Base-by-base conservation (phyloP, 2,888 invertebrate species). In the Papilio demoleus region DNA sequence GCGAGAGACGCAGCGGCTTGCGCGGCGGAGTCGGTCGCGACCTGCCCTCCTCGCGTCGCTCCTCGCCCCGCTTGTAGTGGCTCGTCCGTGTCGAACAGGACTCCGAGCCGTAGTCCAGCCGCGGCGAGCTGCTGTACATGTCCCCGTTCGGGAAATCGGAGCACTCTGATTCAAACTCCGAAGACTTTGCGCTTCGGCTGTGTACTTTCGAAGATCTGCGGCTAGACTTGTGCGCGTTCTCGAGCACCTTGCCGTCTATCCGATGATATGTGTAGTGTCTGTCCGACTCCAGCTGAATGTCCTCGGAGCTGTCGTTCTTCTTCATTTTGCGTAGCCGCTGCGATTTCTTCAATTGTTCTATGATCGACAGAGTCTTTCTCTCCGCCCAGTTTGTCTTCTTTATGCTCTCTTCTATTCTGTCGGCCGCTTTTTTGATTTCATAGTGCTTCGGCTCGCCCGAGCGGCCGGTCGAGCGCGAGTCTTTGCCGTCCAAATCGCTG, bases 21-120 rank as follows among this genome's bases (percentile, higher is more conserved):
- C 97, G 96, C 22, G 97, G 97, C 4, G 97, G 97, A 14, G 95
- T 95, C 0, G 97, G 97, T 66, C 96, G 92, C 2, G 94, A 90
- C 71, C 94, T 94, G 9, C 80, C 81, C 63, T 94, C 93, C 8
- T 78, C 80, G 14, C 84, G 82, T 63, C 81, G 78, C 1, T 90
- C 90, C 6, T 90, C 87, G 71, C 90, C 86, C 76, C 91, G 92
- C 66, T 83, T 86, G 73, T 92, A 92, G 75, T 90, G 88, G 64
- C 88, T 84, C 75, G 86, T 77, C 70, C 92, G 80, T 22, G 81
- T 76, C 24, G 93, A 92, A 40, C 90, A 87, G 1, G 93, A 93
- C 76, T 95, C 95, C 0, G 95, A 94, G 0, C 93, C 93, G 79
- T 94, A 94, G 78, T 95, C 94, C 58, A 93, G 82, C 72, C 89